Evolutionary conservation across 2,113 vertebrate species (phyloP).

Genomic region (Cochlearius cochlearius): DNA sequence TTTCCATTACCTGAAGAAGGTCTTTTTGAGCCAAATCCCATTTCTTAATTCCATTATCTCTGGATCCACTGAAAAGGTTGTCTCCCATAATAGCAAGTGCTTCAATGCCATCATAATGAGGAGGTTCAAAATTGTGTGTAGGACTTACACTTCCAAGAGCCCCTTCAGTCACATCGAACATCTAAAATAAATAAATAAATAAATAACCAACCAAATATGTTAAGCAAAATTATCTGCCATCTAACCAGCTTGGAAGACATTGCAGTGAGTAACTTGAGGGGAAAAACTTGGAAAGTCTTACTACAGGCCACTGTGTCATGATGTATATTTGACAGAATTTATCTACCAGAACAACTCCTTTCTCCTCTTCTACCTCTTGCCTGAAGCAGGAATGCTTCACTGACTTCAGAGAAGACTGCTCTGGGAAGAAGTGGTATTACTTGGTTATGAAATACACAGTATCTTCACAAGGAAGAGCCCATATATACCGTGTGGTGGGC

Average conservation of each 20-base stretch:
- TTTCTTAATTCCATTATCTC: conserved; percentile 92
- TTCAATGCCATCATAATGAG: conserved; percentile 92
- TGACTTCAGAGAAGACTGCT: not conserved
- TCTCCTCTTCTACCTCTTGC: not conserved
- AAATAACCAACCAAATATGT: not conserved
- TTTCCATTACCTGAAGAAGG: conserved; percentile 83
- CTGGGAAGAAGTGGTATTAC: not conserved
- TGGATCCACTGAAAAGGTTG: conserved; percentile 88
- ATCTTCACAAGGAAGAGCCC: not conserved
- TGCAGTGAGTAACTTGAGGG: not conserved
- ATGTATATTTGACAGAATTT: not conserved
- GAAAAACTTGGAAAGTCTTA: not conserved
- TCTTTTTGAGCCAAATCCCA: conserved; percentile 91
- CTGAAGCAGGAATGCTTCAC: not conserved
- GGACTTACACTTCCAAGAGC: conserved; percentile 88
- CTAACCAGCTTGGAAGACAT: not conserved
- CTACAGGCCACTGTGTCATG: not conserved
- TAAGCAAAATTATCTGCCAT: not conserved
- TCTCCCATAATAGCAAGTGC: conserved; percentile 84
- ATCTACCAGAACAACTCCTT: not conserved
- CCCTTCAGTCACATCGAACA: conserved; percentile 94
- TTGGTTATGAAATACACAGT: not conserved
- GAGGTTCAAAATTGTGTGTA: conserved; percentile 86
- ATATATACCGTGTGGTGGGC: not conserved
- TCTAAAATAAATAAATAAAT: conserved; percentile 71